Percentiles rank a stretch among this genome's conserved stretches.
Evolutionary conservation across 2,797 vertebrate species (phyloP).

Genomic region (Anniella stebbinsi): DNA sequence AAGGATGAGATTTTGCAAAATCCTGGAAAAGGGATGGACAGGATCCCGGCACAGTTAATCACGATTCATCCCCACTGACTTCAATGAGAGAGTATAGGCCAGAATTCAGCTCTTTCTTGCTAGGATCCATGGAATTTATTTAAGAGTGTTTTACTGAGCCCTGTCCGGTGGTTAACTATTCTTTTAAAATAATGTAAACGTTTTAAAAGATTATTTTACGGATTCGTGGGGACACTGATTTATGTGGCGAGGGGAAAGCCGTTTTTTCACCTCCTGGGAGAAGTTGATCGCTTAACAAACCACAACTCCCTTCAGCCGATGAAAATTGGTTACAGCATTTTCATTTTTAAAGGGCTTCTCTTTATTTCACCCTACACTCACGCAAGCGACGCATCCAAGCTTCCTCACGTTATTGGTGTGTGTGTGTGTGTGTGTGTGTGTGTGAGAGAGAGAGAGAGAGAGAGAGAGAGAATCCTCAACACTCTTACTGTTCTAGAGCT

Average conservation of each 20-base stretch:
- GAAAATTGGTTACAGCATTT: not conserved
- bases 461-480: not conserved
- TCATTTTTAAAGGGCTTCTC: too few species aligned
- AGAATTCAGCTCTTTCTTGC: not conserved
- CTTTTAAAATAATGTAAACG: not conserved
- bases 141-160: not conserved
- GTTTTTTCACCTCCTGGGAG: constrained; percentile 67
- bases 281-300: not conserved
- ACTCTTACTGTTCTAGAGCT: not conserved
- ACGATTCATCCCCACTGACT: not conserved
- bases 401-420: constrained; percentile 32
- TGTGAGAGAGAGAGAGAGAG: not conserved
- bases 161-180: not conserved
- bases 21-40: too few species aligned
- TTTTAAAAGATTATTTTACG: constrained; percentile 58
- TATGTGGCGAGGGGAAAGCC: constrained; percentile 33
- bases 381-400: too few species aligned
- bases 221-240: constrained; percentile 56
- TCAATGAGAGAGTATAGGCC: not conserved
- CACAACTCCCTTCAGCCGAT: not conserved
- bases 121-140: too few species aligned
- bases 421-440: constrained; percentile 5
- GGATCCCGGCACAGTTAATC: not conserved
- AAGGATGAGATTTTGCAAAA: not conserved
- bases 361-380: too few species aligned